Conservation (phyloP, 2,888 invertebrate genomes). For the Tipula vernalis region DNA sequence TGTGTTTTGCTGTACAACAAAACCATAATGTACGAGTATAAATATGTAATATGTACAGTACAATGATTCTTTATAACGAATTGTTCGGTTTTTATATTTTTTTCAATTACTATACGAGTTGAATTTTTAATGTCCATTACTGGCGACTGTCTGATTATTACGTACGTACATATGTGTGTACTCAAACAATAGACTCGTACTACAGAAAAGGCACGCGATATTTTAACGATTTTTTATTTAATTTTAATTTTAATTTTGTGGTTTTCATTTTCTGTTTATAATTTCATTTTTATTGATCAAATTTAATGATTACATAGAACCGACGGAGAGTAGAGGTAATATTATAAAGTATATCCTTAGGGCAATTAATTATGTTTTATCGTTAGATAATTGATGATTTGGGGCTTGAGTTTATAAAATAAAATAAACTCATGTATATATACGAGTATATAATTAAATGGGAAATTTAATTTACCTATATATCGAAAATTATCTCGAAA, state of each 20-base stretch:
- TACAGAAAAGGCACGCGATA: not conserved
- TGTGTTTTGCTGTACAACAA: not conserved
- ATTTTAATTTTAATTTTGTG: not conserved
- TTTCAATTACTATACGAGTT: not conserved
- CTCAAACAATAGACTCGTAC: not conserved
- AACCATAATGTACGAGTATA: not conserved
- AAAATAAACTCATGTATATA: not conserved
- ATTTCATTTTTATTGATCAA: not conserved
- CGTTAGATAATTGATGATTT: not conserved
- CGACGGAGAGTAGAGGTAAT: not conserved
- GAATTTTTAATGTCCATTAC: not conserved
- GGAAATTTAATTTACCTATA: not conserved
- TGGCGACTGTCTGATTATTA: not conserved
- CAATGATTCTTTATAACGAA: not conserved
- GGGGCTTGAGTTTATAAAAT: not conserved
- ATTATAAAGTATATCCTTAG: not conserved
- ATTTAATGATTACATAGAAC: not conserved
- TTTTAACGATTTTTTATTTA: not conserved
- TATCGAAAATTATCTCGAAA: not conserved
- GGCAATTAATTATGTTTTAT: not conserved
- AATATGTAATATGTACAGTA: not conserved
- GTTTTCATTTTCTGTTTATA: not conserved
- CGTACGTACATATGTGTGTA: not conserved
- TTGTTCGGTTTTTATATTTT: not conserved
- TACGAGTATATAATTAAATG: not conserved